Base-by-base conservation (phyloP, 2,797 vertebrate genomes). In the Melanotaenia boesemani region DNA sequence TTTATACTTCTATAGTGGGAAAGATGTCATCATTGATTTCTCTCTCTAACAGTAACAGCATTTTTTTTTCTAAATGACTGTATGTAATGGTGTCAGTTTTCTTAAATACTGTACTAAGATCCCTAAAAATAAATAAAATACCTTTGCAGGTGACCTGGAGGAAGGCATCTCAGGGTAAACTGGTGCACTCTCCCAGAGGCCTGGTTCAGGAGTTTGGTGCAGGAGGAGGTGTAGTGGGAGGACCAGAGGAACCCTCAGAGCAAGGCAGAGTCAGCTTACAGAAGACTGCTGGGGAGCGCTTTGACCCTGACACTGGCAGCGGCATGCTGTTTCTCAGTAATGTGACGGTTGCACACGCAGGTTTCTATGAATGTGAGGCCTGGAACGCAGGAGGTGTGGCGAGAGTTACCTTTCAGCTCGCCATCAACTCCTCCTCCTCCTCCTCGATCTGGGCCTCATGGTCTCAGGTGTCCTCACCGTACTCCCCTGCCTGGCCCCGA, bases 321-420 rank as follows among this genome's bases (percentile, higher is more conserved):
- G 97, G 96, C 24, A 96, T 97, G 96, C 90, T 97, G 28, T 96
- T 96, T 70, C 95, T 98, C 57, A 96, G 93, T 85, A 98, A 98
- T 12, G 94, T 98, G 77, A 97, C 96, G 0, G 91, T 95, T 84
- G 95, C 96, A 0, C 96, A 98, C 0, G 96, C 96, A 0, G 97
- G 96, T 54, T 95, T 94, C 57, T 98, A 97, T 0, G 96, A 97
- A 75, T 98, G 97, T 2, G 96, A 97, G 84, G 97, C 97, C 12
- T 94, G 95, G 91, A 98, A 98, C 6, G 95, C 97, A 0, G 97
- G 97, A 0, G 97, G 97, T 0, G 92, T 94, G 6, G 96, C 95
- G 26, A 91, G 94, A 1, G 93, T 95, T 37, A 95, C 95, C 81
- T 97, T 98, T 77, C 94, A 95, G 69, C 95, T 98, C 0, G 92